A percentile compares a stretch with the other conserved stretches of the same genome.
Conservation (phyloP, 2,113 vertebrate species). For the Acrocephalus arundinaceus region DNA sequence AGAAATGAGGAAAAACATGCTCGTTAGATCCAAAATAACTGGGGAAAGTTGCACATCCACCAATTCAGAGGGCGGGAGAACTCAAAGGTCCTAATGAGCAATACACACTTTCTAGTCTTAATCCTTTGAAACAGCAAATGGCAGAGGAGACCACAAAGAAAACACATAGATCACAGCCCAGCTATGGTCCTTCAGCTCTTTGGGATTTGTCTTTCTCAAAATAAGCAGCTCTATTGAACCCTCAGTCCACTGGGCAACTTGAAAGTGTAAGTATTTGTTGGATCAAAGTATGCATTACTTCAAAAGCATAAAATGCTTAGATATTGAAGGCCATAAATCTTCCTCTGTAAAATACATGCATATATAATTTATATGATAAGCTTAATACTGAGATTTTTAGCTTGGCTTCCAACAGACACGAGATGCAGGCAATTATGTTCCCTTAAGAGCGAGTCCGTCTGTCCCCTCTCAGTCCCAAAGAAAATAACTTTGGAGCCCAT, state of each 20-base stretch:
- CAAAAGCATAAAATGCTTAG: conserved; percentile 52
- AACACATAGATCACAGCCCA: not conserved
- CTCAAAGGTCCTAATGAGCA: not conserved
- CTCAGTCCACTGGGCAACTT: not conserved
- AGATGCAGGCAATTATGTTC: conserved; percentile 40
- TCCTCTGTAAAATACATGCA: conserved; percentile 31
- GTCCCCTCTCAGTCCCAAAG: conserved; percentile 52
- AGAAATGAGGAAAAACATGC: not conserved
- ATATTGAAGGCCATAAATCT: conserved; percentile 64
- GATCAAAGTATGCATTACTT: conserved; percentile 55
- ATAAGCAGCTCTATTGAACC: not conserved
- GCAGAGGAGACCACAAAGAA: not conserved
- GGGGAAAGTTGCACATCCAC: conserved; percentile 5
- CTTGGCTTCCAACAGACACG: conserved; percentile 30
- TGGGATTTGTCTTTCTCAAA: not conserved
- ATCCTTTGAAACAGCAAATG: not conserved
- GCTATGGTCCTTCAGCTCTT: not conserved
- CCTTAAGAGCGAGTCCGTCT: not conserved
- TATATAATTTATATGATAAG: conserved; percentile 64
- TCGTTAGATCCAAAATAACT: not conserved
- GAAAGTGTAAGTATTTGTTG: conserved; percentile 42
- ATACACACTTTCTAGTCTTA: not conserved
- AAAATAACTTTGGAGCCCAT: conserved; percentile 18
- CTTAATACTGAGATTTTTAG: conserved; percentile 26
- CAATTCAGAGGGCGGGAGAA: not conserved